Evolutionary conservation across 2,888 invertebrate species (phyloP).

Genomic region (Heliconius hortense): DNA sequence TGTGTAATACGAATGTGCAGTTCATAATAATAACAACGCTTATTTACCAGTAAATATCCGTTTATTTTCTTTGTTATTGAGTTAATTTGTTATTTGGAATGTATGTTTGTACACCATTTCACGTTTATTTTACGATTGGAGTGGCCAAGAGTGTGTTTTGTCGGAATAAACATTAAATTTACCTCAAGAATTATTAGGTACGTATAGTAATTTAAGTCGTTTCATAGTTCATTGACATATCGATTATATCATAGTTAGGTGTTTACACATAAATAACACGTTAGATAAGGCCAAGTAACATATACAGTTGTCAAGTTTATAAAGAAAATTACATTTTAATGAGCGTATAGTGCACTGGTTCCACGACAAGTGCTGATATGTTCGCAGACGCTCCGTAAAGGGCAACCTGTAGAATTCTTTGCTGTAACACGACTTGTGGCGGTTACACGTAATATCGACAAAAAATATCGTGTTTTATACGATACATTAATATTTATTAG

Average conservation of each 20-base stretch:
- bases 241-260: conserved; percentile 37
- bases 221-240: conserved; percentile 34
- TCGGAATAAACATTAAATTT: conserved; percentile 34
- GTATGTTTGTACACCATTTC: conserved; percentile 36
- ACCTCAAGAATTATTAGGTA: conserved; percentile 27
- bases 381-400: conserved; percentile 56
- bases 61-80: conserved; percentile 35
- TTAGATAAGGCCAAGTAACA: conserved; percentile 41
- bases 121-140: conserved; percentile 38
- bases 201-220: conserved; percentile 31
- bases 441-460: conserved; percentile 43
- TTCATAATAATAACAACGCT: neutral
- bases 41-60: conserved; percentile 7
- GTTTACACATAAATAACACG: conserved; percentile 33
- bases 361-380: conserved; percentile 56
- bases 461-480: conserved; percentile 35
- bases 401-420: conserved; percentile 71
- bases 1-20: neutral
- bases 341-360: conserved; percentile 48
- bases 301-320: conserved; percentile 38
- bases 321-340: conserved; percentile 55
- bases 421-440: conserved; percentile 49
- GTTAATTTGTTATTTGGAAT: conserved; percentile 34
- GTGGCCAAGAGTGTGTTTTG: conserved; percentile 28
- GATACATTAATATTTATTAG: conserved; percentile 34